Percentiles rank a stretch among this genome's conserved stretches.
Conservation (phyloP, 2,888 invertebrate genomes). For the Drosophila testacea region DNA sequence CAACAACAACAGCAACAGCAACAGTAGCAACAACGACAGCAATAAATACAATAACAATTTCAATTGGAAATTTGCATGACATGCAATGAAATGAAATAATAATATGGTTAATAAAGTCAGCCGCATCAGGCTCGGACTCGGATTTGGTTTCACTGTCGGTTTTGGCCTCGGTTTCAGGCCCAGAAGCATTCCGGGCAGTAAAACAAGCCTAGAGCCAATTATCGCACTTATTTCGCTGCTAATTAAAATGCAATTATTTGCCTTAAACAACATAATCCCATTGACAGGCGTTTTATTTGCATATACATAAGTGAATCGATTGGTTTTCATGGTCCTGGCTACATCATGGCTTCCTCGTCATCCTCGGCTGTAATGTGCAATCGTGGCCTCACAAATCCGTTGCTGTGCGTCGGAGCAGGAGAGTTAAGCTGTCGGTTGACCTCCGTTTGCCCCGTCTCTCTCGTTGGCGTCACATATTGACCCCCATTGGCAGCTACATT, state of each 20-base stretch:
- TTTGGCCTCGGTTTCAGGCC: not conserved
- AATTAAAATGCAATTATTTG: constrained; percentile 80
- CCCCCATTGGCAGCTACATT: constrained; percentile 55
- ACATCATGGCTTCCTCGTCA: constrained; percentile 48
- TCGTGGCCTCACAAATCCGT: constrained; percentile 43
- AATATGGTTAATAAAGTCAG: constrained; percentile 78
- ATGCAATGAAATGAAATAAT: constrained; percentile 77
- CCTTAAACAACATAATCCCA: constrained; percentile 78
- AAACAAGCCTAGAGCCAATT: constrained; percentile 57
- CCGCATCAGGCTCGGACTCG: constrained; percentile 55
- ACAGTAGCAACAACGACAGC: not conserved
- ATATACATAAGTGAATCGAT: constrained; percentile 46
- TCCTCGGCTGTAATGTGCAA: constrained; percentile 69
- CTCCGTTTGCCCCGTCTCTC: not conserved
- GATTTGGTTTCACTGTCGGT: not conserved
- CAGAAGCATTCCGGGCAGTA: not conserved
- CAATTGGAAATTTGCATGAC: constrained; percentile 68
- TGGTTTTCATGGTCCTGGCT: constrained; percentile 17
- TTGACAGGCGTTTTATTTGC: constrained; percentile 70
- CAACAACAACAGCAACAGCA: constrained; percentile 4
- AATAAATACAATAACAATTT: constrained; percentile 30
- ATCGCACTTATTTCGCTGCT: constrained; percentile 77
- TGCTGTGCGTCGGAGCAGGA: constrained; percentile 5
- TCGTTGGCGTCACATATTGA: constrained; percentile 32
- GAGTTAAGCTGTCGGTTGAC: constrained; percentile 8